A percentile compares a stretch with the other conserved stretches of the same genome.
Evolutionary conservation across 2,797 vertebrate genomes (phyloP).

Genomic region (Gephyroberyx darwinii): DNA sequence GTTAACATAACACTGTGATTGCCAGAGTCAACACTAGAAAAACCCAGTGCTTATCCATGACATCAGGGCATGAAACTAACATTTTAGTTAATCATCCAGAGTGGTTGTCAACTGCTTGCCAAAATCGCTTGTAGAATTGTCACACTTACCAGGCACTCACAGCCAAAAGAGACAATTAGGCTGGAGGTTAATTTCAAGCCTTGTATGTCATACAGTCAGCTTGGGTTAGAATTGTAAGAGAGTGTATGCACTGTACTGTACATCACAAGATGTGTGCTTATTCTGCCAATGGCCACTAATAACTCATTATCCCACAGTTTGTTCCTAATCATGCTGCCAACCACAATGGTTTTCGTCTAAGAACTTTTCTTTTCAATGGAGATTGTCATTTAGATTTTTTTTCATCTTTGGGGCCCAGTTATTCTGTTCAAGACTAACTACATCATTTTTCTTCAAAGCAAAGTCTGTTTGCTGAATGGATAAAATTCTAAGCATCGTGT

Average conservation of each 20-base stretch:
- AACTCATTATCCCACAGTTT: slow-evolving; percentile 2
- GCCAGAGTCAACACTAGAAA: slow-evolving; percentile 61
- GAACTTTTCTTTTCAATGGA: background rate
- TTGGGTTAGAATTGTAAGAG: too few species aligned
- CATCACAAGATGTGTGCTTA: background rate
- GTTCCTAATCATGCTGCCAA: slow-evolving; percentile 5
- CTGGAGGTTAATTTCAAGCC: slow-evolving; percentile 25
- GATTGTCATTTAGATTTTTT: background rate
- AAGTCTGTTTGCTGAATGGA: too few species aligned
- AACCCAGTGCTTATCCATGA: slow-evolving; percentile 51
- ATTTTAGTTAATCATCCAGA: slow-evolving; percentile 57
- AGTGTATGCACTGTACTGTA: too few species aligned
- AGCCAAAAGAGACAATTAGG: slow-evolving; percentile 32
- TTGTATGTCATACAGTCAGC: background rate
- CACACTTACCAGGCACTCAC: slow-evolving; percentile 25
- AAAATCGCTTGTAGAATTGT: slow-evolving; percentile 29
- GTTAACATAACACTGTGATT: slow-evolving; percentile 38
- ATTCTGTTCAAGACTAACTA: background rate
- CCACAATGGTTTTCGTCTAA: background rate
- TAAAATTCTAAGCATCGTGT: background rate
- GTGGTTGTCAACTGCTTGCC: slow-evolving; percentile 48
- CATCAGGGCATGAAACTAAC: slow-evolving; percentile 51
- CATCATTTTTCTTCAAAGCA: background rate
- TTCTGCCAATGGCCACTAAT: slow-evolving; percentile 39
- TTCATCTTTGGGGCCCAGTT: background rate